phyloP scores from a whole-genome alignment of 2,797 vertebrate species.

The Leptoclinus maculatus region DNA sequence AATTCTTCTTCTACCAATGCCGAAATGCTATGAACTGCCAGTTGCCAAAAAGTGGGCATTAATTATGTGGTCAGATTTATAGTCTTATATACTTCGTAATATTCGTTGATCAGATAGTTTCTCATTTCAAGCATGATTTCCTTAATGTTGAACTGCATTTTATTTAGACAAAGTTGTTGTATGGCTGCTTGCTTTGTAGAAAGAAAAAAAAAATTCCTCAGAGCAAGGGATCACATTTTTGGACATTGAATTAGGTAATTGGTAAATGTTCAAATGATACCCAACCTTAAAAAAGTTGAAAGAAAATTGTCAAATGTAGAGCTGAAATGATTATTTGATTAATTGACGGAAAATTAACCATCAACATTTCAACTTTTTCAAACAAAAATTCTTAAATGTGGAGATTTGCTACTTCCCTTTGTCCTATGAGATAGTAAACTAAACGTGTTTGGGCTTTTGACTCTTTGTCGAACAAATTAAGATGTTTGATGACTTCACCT shows the following conservation, averaged over 20 bases:
- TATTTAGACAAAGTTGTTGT: not conserved
- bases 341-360: not conserved
- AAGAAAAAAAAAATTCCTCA: not conserved
- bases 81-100: not conserved
- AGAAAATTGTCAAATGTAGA: not conserved
- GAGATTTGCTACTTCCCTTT: not conserved
- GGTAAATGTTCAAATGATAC: not conserved
- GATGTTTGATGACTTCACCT: not conserved
- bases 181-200: not conserved
- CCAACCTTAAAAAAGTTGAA: not conserved
- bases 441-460: not conserved
- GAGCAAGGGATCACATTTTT: not conserved
- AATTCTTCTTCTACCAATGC: not conserved
- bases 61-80: not conserved
- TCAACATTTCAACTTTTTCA: not conserved
- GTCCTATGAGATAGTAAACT: not conserved
- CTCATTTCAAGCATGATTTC: no score
- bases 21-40: not conserved
- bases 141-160: not conserved
- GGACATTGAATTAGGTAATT: not conserved
- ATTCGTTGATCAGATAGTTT: not conserved
- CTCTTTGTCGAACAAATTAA: not conserved
- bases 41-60: not conserved
- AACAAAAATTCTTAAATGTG: not conserved
- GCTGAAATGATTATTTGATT: not conserved